Evolutionary conservation across 1,140 invertebrate species (phyloP), one percentile per base, ranked within the genome.

Genomic region (Lepidurus apus): DNA sequence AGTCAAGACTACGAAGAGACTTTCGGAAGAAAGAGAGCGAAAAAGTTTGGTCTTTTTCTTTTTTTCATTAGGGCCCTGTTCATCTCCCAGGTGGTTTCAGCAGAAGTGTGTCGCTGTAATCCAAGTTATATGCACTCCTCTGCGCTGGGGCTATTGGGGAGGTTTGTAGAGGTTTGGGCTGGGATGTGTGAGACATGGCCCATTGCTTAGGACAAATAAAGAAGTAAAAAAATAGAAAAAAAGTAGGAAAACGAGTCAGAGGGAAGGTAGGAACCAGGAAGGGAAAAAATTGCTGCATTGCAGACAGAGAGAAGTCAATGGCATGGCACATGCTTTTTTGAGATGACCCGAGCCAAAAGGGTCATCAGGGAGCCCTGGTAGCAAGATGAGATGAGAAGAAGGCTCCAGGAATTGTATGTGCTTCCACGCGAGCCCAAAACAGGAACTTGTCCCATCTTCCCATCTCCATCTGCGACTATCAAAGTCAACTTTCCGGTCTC

Each of bases 311-410:
- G 34, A 34, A 34, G 53, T 65, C 53, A 65, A 17, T 65, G 53
- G 53, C 53, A 65, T 65, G 53, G 53, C 53, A 65, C 53, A 65
- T 65, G 53, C 53, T 65, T 65, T 65, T 65, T 34, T 65, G 17
- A 65, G 53, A 65, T 65, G 53, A 65, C 53, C 53, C 53, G 21
- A 65, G 17, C 17, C 53, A 65, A 65, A 65, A 65, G 53, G 53
- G 53, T 65, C 53, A 65, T 65, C 53, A 65, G 53, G 53, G 53
- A 65, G 53, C 53, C 21, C 53, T 21, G 53, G 53, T 7, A 6
- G n/a, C 53, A 65, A 34, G 34, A 34, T 34, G 34, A 34, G 53
- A 65, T 65, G 53, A 65, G 53, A n/a, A 65, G 17, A 65, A 21
- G 53, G 0, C 53, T 21, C n/a, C 6, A 65, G 21, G 53, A 65